Evolutionary conservation across 2,797 vertebrate genomes (phyloP), one percentile per base, ranked within the genome.

Genomic region (Acanthurus lineatus): DNA sequence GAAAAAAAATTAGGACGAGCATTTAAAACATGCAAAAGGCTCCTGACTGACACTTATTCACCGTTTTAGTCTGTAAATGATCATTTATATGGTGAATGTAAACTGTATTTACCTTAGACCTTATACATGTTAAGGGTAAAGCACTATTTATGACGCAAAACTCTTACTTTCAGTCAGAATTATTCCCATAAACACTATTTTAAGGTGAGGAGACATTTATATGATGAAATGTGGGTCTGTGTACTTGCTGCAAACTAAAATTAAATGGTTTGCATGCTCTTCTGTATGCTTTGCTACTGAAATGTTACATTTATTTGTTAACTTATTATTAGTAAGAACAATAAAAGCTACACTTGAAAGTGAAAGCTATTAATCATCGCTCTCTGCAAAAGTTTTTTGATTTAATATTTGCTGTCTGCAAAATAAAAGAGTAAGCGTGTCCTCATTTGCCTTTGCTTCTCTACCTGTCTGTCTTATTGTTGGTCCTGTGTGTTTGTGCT

Each of bases 281-380:
- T 1, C 15, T 10, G 69, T 14, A 25, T 9, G 1, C 22, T 40
- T 9, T 6, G 17, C 14, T n/a, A 32, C 15, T 45, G 20, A 61
- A 68, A 58, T 71, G 20, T 25, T 8, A 58, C 11, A 60, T 16
- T 25, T 0, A 25, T 60, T 69, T 69, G 19, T 22, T 4, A 16
- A 16, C 12, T 44, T 60, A 54, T 56, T 51, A 45, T 19, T 58
- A 6, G 22, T 52, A 15, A 1, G 42, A 51, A 38, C 32, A 62
- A 40, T 69, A 62, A 84, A 58, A 69, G 38, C 62, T 63, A 42
- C 38, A 48, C 1, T 53, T 66, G 48, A 52, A 65, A 28, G 14
- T 56, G 6, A 57, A 79, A 70, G 42, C n/a, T 20, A 83, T 78
- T 61, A 47, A 51, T 64, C 8, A 52, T 12, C 44, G 40, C 44